phyloP scores from a whole-genome alignment of 2,113 vertebrate genomes.

The Gnathonemus longibarbis region DNA sequence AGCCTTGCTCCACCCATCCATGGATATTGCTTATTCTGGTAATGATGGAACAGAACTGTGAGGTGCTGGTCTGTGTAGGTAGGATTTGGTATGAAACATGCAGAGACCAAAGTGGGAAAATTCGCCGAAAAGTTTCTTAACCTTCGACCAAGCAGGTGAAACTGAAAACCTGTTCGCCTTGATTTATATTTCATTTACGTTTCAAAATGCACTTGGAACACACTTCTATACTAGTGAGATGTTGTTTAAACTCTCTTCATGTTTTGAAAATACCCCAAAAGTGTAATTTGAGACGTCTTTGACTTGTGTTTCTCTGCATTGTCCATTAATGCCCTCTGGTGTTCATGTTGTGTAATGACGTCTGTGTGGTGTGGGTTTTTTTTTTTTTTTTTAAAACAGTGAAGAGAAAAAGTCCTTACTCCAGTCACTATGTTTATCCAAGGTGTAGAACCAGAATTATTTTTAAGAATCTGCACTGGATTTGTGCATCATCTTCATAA shows the following conservation, averaged over 20 bases:
- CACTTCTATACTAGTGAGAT: background rate
- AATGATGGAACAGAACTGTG: background rate
- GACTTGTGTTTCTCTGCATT: background rate
- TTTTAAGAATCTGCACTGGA: background rate
- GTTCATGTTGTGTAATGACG: background rate
- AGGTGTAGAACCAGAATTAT: background rate
- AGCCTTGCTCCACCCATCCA: background rate
- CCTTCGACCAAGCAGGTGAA: background rate
- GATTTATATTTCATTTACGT: background rate
- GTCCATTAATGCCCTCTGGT: background rate
- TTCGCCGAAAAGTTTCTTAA: background rate
- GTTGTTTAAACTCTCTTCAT: background rate
- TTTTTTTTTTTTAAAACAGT: background rate
- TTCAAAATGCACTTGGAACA: background rate
- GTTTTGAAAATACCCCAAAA: background rate
- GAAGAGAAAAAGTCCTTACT: background rate
- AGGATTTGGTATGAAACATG: background rate
- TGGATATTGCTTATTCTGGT: background rate
- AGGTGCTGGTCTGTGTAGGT: background rate
- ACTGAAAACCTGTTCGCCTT: background rate
- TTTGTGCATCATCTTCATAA: background rate
- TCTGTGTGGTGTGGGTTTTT: background rate
- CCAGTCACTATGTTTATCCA: background rate
- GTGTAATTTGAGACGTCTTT: background rate
- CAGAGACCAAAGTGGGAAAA: background rate